phyloP scores from a whole-genome alignment of 2,797 vertebrate genomes.

The Okamejei kenojei region DNA sequence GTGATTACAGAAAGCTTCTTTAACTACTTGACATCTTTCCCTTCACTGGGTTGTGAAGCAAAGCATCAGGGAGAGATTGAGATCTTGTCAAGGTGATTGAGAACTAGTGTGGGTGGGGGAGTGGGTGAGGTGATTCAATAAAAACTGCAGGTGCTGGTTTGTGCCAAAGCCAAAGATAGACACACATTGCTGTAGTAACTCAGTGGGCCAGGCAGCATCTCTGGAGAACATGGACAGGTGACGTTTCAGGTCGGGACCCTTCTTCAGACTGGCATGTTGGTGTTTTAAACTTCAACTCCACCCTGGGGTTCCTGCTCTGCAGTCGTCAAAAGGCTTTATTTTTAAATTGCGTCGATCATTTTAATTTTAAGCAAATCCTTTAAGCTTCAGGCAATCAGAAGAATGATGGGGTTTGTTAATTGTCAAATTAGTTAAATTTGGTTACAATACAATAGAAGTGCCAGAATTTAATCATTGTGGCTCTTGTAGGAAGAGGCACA shows the following conservation, averaged over 20 bases:
- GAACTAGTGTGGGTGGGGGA: background rate
- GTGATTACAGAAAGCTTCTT: background rate
- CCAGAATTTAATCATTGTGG: background rate
- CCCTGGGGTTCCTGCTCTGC: too few relatives aligned
- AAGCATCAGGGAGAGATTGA: background rate
- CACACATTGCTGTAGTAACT: too few relatives aligned
- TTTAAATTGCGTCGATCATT: too few relatives aligned
- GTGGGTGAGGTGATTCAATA: too few relatives aligned
- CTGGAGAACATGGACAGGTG: too few relatives aligned
- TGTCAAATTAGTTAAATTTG: background rate
- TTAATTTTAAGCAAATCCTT: background rate
- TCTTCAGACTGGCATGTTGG: background rate
- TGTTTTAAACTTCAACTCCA: background rate
- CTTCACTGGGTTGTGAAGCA: background rate
- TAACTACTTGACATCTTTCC: background rate
- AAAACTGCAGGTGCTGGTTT: too few relatives aligned
- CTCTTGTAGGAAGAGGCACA: background rate
- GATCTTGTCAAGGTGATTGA: background rate
- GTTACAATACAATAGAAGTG: background rate
- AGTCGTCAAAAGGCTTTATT: background rate
- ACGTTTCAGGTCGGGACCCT: too few relatives aligned
- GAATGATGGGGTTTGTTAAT: background rate
- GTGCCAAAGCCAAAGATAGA: too few relatives aligned
- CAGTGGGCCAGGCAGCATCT: too few relatives aligned
- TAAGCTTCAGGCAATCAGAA: background rate